Percentiles rank a stretch among this genome's conserved stretches.
Evolutionary conservation across 2,797 vertebrate species (phyloP).

Genomic region (Poecile montanus): DNA sequence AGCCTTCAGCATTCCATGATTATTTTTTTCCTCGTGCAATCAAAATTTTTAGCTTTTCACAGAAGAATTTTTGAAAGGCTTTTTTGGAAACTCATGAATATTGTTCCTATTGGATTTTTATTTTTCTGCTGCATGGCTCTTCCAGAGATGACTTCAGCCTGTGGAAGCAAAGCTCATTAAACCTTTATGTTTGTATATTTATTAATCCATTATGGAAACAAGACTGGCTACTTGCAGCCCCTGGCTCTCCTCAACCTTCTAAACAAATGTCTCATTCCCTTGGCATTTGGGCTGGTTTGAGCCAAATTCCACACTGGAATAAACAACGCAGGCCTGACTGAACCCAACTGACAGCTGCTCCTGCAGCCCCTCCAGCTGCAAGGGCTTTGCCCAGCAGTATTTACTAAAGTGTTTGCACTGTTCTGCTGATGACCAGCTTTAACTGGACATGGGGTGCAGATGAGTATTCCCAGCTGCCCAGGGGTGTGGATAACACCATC

Average conservation of each 20-base stretch:
- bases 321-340: not conserved
- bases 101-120: not conserved
- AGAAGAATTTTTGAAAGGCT: not conserved
- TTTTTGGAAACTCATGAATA: not conserved
- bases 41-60: not conserved
- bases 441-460: not conserved
- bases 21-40: not conserved
- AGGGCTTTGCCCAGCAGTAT: not conserved
- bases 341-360: not conserved
- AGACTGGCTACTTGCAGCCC: not conserved
- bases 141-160: not conserved
- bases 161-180: not conserved
- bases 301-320: not conserved
- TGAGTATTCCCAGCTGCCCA: not conserved
- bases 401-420: not conserved
- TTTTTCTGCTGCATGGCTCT: not conserved
- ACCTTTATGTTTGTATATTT: not conserved
- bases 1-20: not conserved
- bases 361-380: not conserved
- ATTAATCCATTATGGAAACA: not conserved
- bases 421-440: not conserved
- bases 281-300: not conserved
- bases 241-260: not conserved
- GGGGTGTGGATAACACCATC: not conserved
- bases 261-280: not conserved